Conservation (phyloP, 1,140 invertebrate genomes). For the Choristoneura fumiferana region DNA sequence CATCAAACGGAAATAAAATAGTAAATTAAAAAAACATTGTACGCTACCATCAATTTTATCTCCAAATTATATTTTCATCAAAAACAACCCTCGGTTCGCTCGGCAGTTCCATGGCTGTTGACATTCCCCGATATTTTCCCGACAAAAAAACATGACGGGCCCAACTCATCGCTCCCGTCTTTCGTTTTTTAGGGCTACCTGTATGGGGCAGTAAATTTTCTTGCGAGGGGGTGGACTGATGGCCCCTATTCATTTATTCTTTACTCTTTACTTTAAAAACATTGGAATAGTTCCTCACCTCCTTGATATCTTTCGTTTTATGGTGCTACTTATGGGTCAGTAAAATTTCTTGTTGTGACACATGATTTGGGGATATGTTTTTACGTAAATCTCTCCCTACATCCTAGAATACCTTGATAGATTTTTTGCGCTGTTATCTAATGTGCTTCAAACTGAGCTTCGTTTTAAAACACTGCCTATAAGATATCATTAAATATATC, state of each 20-base stretch:
- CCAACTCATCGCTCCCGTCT: conserved; percentile 9
- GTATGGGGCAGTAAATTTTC: background rate
- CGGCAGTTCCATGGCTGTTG: background rate
- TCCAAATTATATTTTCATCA: conserved; percentile 17
- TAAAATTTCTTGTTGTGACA: no score
- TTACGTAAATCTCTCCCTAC: no score
- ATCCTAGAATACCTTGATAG: no score
- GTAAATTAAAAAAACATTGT: conserved; percentile 18
- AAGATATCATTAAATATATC: no score
- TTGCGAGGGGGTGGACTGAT: conserved; percentile 1
- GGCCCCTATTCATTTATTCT: conserved; percentile 13
- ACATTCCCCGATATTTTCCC: conserved; percentile 16
- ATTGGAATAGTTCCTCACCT: no score
- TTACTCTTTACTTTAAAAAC: background rate
- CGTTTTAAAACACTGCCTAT: no score
- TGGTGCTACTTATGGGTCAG: no score
- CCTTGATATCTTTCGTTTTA: no score
- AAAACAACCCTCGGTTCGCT: conserved; percentile 17
- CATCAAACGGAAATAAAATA: conserved; percentile 14
- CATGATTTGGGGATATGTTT: no score
- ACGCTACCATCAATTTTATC: conserved; percentile 11
- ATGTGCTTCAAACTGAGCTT: no score
- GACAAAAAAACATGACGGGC: conserved; percentile 7
- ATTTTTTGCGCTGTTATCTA: no score
- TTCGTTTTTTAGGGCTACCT: conserved; percentile 18